phyloP scores from a whole-genome alignment of 2,113 vertebrate genomes.

The Alligator sinensis region DNA sequence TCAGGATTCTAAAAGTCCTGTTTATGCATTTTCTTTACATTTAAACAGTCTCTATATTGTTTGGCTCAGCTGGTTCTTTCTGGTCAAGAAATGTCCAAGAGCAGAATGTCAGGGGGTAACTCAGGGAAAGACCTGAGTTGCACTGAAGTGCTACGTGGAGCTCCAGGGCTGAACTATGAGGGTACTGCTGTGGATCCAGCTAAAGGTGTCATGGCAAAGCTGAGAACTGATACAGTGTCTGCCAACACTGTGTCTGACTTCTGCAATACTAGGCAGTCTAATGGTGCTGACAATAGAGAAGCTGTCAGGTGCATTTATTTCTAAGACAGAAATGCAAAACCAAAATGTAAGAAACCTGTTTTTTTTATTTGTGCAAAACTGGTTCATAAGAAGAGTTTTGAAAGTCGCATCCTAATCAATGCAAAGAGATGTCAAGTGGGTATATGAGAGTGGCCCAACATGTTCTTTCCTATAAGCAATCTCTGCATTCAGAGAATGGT shows the following conservation, averaged over 20 bases:
- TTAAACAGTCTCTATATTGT: neutral
- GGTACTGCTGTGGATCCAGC: neutral
- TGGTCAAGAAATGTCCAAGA: neutral
- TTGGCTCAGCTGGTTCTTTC: neutral
- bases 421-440: neutral
- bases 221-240: rapidly evolving
- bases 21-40: neutral
- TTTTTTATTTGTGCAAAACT: neutral
- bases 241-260: rapidly evolving
- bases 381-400: neutral
- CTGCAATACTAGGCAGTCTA: neutral
- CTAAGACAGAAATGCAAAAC: neutral
- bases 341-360: rapidly evolving
- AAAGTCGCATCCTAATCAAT: neutral
- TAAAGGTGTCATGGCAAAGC: neutral
- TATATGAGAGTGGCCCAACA: neutral
- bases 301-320: neutral
- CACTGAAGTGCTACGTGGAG: neutral
- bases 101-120: neutral
- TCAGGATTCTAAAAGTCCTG: neutral
- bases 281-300: neutral
- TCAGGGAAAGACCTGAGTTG: neutral
- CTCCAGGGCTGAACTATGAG: neutral
- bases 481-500: neutral
- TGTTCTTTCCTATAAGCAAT: neutral